Conservation (phyloP, 2,797 vertebrate species). For the Halcyon chelicuti region DNA sequence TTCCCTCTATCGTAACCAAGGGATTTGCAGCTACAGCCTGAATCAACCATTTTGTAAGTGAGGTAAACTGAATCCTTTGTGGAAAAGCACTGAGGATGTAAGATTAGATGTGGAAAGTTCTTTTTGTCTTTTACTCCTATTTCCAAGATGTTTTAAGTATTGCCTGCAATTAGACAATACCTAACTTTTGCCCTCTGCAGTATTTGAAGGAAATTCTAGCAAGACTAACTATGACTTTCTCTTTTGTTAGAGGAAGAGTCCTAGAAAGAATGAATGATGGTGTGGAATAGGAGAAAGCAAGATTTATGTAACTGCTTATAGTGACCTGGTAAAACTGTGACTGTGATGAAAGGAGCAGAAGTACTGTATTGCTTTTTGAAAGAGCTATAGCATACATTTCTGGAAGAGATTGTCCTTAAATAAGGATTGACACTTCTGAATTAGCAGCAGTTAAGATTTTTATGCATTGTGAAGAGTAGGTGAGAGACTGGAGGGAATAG, state of each 20-base stretch:
- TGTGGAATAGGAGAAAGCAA: background rate
- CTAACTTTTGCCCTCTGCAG: background rate
- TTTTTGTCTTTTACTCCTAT: background rate
- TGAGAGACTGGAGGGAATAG: conserved; percentile 49
- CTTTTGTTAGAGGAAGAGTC: background rate
- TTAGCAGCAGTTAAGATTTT: conserved; percentile 27
- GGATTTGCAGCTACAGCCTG: background rate
- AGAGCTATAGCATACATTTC: background rate
- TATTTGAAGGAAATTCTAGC: background rate
- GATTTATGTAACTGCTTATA: background rate
- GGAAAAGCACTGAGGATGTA: background rate
- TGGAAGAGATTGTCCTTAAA: background rate
- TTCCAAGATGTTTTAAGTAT: background rate
- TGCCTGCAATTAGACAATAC: background rate
- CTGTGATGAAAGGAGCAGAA: background rate
- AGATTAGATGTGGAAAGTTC: background rate
- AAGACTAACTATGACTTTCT: background rate
- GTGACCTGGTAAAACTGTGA: background rate
- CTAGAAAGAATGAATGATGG: background rate
- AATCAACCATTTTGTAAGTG: background rate
- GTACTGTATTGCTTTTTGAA: background rate
- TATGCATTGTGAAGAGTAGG: conserved; percentile 38
- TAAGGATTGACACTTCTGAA: background rate
- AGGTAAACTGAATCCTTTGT: background rate
- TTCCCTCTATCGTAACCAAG: background rate